Base-by-base conservation (phyloP, 2,888 invertebrate species). In the Charanyca ferruginea region DNA sequence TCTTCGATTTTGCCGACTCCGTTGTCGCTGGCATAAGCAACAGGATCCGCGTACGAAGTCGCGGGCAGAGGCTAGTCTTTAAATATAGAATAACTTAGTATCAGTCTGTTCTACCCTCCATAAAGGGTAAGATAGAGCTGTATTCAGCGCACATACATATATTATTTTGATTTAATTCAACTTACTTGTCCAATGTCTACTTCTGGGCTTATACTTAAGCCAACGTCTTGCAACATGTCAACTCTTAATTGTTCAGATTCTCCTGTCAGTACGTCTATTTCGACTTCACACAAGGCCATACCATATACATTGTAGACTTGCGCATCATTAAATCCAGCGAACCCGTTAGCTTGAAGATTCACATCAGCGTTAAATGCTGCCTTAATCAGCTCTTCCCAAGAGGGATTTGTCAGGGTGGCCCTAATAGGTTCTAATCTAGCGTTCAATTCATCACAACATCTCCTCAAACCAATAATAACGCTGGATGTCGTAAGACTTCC, bases 211-310 rank as follows among this genome's bases (percentile, higher is more conserved):
- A 97, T 86, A 87, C 96, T 97, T 44, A 94, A 89, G 0, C 97
- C 97, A 5, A 95, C 95, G 85, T 97, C 97, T 88, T 97, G 96
- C 35, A 97, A 77, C 52, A 97, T 83, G 86, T 97, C 97, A 0
- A 96, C 96, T 72, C 97, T 91, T 0, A 86, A 84, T 23, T 97
- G 87, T 77, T 96, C 90, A 65, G 94, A 94, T 83, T 97, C 96
- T 9, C 97, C 97, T 0, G 97, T 97, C 53, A 98, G 86, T 16
- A 97, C 86, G 87, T 98, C 97, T n/a, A n/a, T n/a, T n/a, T n/a
- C n/a, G n/a, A n/a, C n/a, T n/a, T n/a, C n/a, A n/a, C n/a, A n/a
- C n/a, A 0, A 91, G 4, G 96, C 90, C 0, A 95, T 92, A 5
- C 96, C 97, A 85, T 96, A 96, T 23, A 97, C 72, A 22, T 83